phyloP scores from a whole-genome alignment of 2,113 vertebrate genomes.

The Blennius ocellaris region DNA sequence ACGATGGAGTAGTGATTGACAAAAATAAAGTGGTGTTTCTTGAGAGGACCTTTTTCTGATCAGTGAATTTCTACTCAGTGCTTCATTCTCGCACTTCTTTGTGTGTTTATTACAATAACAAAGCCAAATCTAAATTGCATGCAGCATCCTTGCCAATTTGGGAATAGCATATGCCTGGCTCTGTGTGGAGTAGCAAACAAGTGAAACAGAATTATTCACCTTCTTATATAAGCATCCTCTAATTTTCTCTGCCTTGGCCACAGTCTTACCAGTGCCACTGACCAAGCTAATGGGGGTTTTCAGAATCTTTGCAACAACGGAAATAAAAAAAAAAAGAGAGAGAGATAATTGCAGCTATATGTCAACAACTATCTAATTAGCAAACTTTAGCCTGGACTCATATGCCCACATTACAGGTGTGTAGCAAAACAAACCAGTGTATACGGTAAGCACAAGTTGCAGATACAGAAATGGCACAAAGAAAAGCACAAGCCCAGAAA shows the following conservation, averaged over 20 bases:
- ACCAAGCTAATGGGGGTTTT: slow-evolving; percentile 20
- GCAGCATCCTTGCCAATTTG: slow-evolving; percentile 24
- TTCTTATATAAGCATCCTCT: slow-evolving; percentile 10
- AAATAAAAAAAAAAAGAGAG: not conserved
- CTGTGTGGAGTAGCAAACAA: slow-evolving; percentile 3
- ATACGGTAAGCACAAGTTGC: slow-evolving; percentile 3
- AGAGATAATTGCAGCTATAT: slow-evolving; percentile 37
- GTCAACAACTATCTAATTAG: slow-evolving; percentile 27
- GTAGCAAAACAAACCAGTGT: slow-evolving; percentile 15
- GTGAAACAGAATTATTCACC: slow-evolving; percentile 23
- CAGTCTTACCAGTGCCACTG: slow-evolving; percentile 14
- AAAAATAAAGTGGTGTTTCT: not conserved
- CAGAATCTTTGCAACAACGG: slow-evolving; percentile 7
- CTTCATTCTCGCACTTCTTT: slow-evolving; percentile 15
- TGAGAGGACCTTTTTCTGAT: slow-evolving; percentile 1
- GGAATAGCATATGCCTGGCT: not conserved
- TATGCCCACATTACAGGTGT: slow-evolving; percentile 2
- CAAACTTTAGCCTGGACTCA: not conserved
- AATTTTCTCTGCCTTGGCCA: slow-evolving; percentile 35
- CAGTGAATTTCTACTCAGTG: slow-evolving; percentile 15
- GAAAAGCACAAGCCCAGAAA: slow-evolving; percentile 10
- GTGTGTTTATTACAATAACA: slow-evolving; percentile 29
- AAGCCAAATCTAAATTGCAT: slow-evolving; percentile 28
- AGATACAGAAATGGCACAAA: slow-evolving; percentile 19
- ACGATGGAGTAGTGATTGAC: slow-evolving; percentile 5